Evolutionary conservation across 2,888 invertebrate species (phyloP), one percentile per base, ranked within the genome.

Genomic region (Drosophila algonquin): DNA sequence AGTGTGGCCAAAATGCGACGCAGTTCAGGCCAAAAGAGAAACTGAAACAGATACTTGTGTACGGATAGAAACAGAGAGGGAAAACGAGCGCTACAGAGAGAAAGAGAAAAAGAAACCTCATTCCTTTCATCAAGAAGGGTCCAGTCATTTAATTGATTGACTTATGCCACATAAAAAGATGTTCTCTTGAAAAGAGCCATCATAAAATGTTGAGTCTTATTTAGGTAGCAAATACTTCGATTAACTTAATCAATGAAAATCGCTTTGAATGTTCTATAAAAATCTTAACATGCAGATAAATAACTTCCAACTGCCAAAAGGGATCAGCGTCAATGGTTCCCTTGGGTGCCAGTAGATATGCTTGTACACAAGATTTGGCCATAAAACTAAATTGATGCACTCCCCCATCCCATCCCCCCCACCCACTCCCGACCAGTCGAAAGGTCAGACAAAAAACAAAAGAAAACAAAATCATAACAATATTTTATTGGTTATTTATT

Each of bases 351-450:
- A 24, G 30, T 44, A 72, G 50, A 70, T 45, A 7, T 40, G 12
- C 35, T 35, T 1, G 12, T 27, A 48, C 30, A 12, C 9, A 58
- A 58, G 53, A 50, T 70, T 50, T 70, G 57, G 57, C 71, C 71
- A 72, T 71, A 72, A 71, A 72, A 71, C 58, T 63, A 70, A 71
- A 72, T 72, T 71, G 71, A 71, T 71, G 63, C 54, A 46, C 47
- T 47, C 27, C 18, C 40, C 40, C 24, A 3, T 14, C 40, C 24
- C 40, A 24, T n/a, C 21, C 14, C 21, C 30, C 24, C 0, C 1
- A 18, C 18, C 18, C 18, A 18, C 18, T 18, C 18, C 18, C 21
- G 0, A 21, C 40, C 7, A 35, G 44, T 51, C 40, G n/a, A 67
- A 67, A 45, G 58, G 45, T 45, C 48, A 12, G 14, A 24, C 3